Percentiles rank a stretch among this genome's conserved stretches.
These are phyloP conservation scores for Eurystomus gularis DNA, from an alignment of 2,113 vertebrate species.

Conservation along the genomic window DNA sequence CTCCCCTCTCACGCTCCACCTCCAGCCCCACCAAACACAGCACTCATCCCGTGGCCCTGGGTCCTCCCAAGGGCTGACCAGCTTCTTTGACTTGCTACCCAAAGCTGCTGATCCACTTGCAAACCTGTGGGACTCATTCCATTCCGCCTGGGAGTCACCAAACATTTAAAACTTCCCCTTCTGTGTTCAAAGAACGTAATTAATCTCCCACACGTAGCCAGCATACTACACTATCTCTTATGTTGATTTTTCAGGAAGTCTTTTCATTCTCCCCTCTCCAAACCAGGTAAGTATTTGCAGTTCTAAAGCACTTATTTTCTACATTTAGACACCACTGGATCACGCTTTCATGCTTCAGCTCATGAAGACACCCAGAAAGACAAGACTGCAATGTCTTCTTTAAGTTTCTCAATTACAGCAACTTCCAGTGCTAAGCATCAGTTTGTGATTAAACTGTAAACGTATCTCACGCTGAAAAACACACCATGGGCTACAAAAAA, in stretches of 20 bases:
- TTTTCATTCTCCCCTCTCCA: background rate
- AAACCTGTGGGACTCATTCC: background rate
- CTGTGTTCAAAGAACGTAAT: background rate
- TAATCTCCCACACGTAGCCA: background rate
- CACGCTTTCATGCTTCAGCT: background rate
- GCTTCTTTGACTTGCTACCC: background rate
- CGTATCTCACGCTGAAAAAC: background rate
- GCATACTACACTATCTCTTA: background rate
- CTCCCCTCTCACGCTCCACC: fast-evolving
- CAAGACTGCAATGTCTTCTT: background rate
- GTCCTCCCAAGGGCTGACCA: background rate
- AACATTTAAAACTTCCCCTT: background rate
- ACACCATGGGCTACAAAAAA: background rate
- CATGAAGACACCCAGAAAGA: background rate
- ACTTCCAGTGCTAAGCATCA: background rate
- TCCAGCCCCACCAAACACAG: background rate
- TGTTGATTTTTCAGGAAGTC: background rate
- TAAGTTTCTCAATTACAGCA: background rate
- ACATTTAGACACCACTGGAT: background rate
- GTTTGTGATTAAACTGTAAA: background rate
- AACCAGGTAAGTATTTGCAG: background rate
- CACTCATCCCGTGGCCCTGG: background rate
- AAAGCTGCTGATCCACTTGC: background rate
- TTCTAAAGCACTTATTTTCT: background rate
- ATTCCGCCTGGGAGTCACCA: background rate